These are phyloP conservation scores for Cephalopachus bancanus DNA, from an alignment of 2,797 vertebrate genomes.

Conservation along the genomic window DNA sequence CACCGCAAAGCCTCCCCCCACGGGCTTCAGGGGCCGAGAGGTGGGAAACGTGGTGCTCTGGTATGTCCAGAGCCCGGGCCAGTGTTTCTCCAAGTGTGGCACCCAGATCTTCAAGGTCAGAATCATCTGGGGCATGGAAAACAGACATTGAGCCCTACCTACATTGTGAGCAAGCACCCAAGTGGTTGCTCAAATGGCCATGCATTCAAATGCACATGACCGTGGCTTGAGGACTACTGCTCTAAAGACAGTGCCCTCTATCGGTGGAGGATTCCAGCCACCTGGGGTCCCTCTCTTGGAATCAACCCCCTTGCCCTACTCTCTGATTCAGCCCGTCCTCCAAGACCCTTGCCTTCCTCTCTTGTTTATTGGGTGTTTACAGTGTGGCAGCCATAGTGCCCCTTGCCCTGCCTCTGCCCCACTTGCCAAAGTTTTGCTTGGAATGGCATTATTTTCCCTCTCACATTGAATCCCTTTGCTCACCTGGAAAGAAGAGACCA, in stretches of 20 bases:
- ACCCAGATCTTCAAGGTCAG: background rate
- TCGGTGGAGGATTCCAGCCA: accelerated
- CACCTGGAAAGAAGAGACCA: background rate
- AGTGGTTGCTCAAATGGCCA: background rate
- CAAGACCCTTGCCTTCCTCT: background rate
- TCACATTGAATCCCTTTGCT: background rate
- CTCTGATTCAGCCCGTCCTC: background rate
- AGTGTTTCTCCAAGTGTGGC: background rate
- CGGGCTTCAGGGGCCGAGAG: background rate
- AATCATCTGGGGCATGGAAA: background rate
- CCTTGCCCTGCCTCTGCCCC: background rate
- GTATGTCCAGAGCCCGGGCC: too few species aligned
- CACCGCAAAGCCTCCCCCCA: background rate
- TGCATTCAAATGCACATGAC: too few species aligned
- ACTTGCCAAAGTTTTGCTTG: accelerated
- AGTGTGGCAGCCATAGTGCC: background rate
- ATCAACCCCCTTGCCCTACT: background rate
- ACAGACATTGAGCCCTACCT: background rate
- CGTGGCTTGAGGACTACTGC: background rate
- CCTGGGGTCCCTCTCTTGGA: background rate
- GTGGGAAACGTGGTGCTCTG: accelerated
- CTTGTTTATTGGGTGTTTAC: too few species aligned
- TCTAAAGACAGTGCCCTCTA: background rate
- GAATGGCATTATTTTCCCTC: background rate
- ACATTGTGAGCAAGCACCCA: background rate